Evolutionary conservation across 2,113 vertebrate genomes (phyloP).

Genomic region (Stictonetta naevosa): DNA sequence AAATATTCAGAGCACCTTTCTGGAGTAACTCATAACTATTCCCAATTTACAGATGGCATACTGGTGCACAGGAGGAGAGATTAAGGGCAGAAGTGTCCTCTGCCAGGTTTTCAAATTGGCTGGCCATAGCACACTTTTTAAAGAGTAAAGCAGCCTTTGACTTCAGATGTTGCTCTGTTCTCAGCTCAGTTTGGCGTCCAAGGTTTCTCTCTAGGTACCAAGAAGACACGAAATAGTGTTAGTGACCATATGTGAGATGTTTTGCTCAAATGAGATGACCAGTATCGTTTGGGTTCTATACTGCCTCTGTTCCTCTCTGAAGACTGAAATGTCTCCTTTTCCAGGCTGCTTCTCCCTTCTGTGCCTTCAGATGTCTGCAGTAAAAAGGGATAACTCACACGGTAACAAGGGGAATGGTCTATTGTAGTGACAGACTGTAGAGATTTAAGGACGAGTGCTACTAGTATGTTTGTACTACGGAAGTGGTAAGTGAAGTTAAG

Average conservation of each 20-base stretch:
- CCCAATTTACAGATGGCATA: background rate
- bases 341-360: background rate
- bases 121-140: background rate
- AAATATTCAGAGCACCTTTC: background rate
- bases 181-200: background rate
- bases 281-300: background rate
- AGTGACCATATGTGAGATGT: background rate
- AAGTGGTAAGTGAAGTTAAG: background rate
- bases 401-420: background rate
- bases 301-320: background rate
- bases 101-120: background rate
- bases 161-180: background rate
- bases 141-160: background rate
- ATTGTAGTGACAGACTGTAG: background rate
- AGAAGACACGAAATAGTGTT: background rate
- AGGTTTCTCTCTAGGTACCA: background rate
- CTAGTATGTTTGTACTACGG: background rate
- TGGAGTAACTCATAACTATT: background rate
- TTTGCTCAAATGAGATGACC: background rate
- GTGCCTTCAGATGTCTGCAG: background rate
- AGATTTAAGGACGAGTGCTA: background rate
- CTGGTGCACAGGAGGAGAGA: background rate
- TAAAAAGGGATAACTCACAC: background rate
- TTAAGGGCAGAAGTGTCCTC: background rate
- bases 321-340: background rate